Evolutionary conservation across 2,888 invertebrate species (phyloP).

Genomic region (Baronia brevicornis): DNA sequence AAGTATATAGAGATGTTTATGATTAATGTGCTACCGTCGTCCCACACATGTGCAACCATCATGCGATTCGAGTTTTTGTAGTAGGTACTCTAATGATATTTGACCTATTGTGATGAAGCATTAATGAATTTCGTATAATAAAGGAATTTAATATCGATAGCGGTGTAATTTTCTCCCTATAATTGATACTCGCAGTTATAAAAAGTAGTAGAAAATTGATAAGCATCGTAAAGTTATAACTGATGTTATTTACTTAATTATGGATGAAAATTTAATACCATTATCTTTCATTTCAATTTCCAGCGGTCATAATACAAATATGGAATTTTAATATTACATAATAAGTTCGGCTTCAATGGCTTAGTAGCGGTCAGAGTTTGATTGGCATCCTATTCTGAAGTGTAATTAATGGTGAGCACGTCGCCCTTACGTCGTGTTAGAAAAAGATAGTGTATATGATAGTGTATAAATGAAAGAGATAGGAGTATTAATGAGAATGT

Average conservation of each 20-base stretch:
- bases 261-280: constrained; percentile 35
- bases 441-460: constrained; percentile 34
- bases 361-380: constrained; percentile 71
- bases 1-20: constrained; percentile 61
- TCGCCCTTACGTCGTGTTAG: constrained; percentile 45
- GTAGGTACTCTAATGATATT: constrained; percentile 49
- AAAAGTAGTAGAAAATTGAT: constrained; percentile 13
- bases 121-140: constrained; percentile 43
- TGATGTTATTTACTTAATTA: constrained; percentile 37
- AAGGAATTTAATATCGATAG: constrained; percentile 34
- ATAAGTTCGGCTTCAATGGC: constrained; percentile 68
- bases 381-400: constrained; percentile 68
- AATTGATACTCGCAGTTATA: constrained; percentile 27
- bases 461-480: constrained; percentile 43
- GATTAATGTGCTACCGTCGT: constrained; percentile 61
- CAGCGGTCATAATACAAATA: constrained; percentile 50
- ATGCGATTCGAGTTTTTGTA: constrained; percentile 54
- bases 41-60: constrained; percentile 67
- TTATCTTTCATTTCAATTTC: constrained; percentile 55
- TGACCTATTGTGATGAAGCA: constrained; percentile 36
- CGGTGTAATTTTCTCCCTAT: constrained; percentile 29
- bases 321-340: constrained; percentile 71
- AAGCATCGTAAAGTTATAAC: constrained; percentile 21
- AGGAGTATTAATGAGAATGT: constrained; percentile 42
- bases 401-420: constrained; percentile 68